Evolutionary conservation across 2,797 vertebrate genomes (phyloP).

Genomic region (Synaphobranchus kaupii): DNA sequence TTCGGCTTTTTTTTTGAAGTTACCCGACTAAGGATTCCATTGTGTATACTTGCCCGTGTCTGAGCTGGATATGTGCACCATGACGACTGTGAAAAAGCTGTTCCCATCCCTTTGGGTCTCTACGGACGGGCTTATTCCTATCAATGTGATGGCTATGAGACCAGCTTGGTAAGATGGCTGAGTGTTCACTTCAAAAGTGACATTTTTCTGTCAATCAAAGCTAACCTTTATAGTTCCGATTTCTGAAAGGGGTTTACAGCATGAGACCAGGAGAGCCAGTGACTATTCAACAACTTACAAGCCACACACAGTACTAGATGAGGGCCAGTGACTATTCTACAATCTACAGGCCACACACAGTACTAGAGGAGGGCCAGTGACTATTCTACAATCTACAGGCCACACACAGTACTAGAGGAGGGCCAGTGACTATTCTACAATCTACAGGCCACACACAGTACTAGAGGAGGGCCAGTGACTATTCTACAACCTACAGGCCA

Average conservation of each 20-base stretch:
- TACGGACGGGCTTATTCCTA: not conserved
- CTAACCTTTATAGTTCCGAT: not conserved
- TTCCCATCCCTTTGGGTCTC: not conserved
- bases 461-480: not conserved
- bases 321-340: too few species aligned
- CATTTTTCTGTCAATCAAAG: slow-evolving; percentile 3
- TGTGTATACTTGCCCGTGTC: not conserved
- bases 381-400: too few species aligned
- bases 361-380: too few species aligned
- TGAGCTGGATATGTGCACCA: not conserved
- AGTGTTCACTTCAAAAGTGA: not conserved
- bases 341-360: too few species aligned
- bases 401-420: too few species aligned
- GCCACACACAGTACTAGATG: too few species aligned
- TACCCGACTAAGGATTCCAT: not conserved
- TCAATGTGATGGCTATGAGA: not conserved
- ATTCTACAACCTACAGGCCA: not conserved
- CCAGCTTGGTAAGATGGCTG: too few species aligned
- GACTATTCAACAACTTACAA: too few species aligned
- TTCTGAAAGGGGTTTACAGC: slow-evolving; percentile 1
- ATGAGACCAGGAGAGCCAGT: not conserved
- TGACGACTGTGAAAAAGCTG: not conserved
- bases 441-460: too few species aligned
- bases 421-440: too few species aligned
- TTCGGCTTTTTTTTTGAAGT: not conserved